Base-by-base conservation (phyloP, 2,113 vertebrate species). In the Cheilinus undulatus region DNA sequence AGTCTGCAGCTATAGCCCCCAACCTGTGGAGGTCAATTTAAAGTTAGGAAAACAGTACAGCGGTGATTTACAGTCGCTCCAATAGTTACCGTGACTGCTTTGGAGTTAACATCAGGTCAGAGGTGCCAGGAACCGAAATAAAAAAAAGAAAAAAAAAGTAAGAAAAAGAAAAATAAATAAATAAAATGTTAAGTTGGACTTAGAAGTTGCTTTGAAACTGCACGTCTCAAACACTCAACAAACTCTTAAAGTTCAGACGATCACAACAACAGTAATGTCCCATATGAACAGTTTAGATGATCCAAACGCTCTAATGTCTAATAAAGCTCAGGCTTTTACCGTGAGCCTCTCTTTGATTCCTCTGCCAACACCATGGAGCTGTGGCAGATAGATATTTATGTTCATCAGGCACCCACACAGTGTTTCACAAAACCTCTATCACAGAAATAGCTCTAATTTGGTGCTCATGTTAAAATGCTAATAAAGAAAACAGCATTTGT, bases 401-500 rank as follows among this genome's bases (percentile, higher is more conserved):
- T 63, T 36, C 32, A 10, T 45, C 52, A 62, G 51, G 63, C 43
- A 20, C 17, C n/a, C 7, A 1, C 42, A 0, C 20, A 7, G 1
- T 36, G 20, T 59, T 32, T 23, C 27, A 59, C 49, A 22, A 23
- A 15, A 30, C 34, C 59, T 59, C 46, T 1, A 2, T 69, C 59
- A 26, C 40, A 30, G 3, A 53, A 12, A 66, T 9, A 15, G 2
- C 1, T 2, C 66, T 45, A 20, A 15, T 60, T 62, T 48, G 58
- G 27, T 22, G 62, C 58, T 54, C 2, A 46, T 69, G 26, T 11
- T 20, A 50, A 58, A 36, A 27, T n/a, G 20, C 32, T 69, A 61
- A 73, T 65, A 57, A 49, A 51, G 12, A 54, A 57, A 34, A 27
- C 19, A 34, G 5, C 4, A 4, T 80, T 58, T 71, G 72, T 82